These are phyloP conservation scores for Falco columbarius DNA, from an alignment of 2,797 vertebrate species.

Conservation along the genomic window DNA sequence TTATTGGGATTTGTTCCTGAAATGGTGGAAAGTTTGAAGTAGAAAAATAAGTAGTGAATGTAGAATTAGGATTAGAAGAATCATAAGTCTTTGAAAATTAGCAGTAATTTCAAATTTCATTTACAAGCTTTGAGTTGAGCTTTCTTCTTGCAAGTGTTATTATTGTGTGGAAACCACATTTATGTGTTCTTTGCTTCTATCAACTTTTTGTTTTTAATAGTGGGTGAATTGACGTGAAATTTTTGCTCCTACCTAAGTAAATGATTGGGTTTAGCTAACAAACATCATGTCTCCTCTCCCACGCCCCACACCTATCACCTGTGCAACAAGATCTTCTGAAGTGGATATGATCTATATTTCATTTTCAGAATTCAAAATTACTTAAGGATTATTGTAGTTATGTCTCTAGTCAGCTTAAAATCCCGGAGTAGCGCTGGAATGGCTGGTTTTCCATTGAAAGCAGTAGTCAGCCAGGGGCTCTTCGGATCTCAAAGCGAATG, in stretches of 20 bases:
- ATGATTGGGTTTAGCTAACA: background rate
- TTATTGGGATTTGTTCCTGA: background rate
- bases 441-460: background rate
- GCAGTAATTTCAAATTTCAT: background rate
- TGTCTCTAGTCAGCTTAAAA: background rate
- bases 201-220: background rate
- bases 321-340: background rate
- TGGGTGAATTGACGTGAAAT: background rate
- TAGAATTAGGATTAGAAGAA: background rate
- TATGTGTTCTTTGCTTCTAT: background rate
- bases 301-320: background rate
- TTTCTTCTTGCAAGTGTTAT: background rate
- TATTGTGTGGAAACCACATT: background rate
- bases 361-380: background rate
- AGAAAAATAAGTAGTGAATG: background rate
- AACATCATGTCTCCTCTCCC: background rate
- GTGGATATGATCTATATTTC: background rate
- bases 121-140: background rate
- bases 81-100: background rate
- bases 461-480: fast-evolving
- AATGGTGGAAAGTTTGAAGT: background rate
- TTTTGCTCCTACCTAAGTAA: background rate
- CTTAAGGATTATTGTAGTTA: background rate
- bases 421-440: background rate
- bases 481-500: background rate